Base-by-base conservation (phyloP, 2,888 invertebrate species). In the Caenorhabditis sp. region DNA sequence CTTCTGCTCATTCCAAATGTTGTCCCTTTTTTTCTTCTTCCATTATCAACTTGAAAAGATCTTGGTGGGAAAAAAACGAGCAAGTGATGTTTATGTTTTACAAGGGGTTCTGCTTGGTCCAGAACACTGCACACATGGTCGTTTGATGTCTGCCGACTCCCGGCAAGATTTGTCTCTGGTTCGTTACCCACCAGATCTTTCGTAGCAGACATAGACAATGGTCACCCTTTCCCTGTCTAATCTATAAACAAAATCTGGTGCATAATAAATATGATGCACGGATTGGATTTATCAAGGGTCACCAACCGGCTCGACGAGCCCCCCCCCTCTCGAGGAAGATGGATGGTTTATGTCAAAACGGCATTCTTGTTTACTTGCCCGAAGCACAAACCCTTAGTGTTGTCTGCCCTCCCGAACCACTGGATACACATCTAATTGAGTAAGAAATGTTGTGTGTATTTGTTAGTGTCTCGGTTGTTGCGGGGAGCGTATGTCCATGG, bases 361-460 rank as follows among this genome's bases (percentile, higher is more conserved):
- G 62, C 64, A 67, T 76, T 61, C 61, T 76, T 76, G 76, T 76
- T 76, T 76, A 76, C 76, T 76, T 62, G 62, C 44, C 32, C 64
- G 40, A 64, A 60, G 28, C 24, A 62, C 55, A 22, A 61, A 22
- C 50, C 28, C 50, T 64, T 50, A 74, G 74, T 74, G 74, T 74
- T 74, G 72, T 72, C 64, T 64, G 65, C 47, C 51, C 58, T 61
- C 47, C 74, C 51, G 58, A 60, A 61, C 67, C 76, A 76, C 67
- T 76, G 76, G 76, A 76, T 76, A 68, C 76, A 76, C 76, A 76
- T 76, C 67, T 76, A 76, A 76, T 76, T 76, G 76, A 76, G 76
- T 67, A 67, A 76, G 76, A 76, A 76, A 61, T 76, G 67, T 76
- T 76, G 76, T 76, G 67, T 67, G 67, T 67, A 67, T 76, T 60